Evolutionary conservation across 2,113 vertebrate species (phyloP), one percentile per base, ranked within the genome.

Genomic region (Rhineura floridana): DNA sequence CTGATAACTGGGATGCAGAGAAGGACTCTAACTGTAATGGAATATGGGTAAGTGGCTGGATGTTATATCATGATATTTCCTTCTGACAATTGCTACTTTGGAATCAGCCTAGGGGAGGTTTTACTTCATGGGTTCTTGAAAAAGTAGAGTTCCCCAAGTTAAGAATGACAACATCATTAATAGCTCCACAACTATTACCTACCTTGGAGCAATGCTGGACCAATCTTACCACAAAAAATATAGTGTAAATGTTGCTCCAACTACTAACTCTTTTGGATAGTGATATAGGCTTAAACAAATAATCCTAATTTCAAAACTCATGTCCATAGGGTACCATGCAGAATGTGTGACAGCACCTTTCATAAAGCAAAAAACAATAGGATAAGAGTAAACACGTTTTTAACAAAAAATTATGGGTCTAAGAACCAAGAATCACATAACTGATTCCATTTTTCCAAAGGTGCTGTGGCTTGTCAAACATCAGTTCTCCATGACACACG

Each of bases 11-110:
- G 97, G 97, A 97, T 89, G 78, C 1, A 4, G 73, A 93, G 28
- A 89, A 80, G 44, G 97, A 97, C 52, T 96, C 97, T 6, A 97
- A 97, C 89, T 97, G 97, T 90, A 97, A 97, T 77, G 97, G 97
- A 85, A 97, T 97, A 85, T 97, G 96, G 97, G 97, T 97, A 91
- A 96, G 96, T 83, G 69, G 88, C 85, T 42, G 7, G 88, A 78
- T 83, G 5, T 87, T 85, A 0, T 15, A 13, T n/a, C 3, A 9
- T 70, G 2, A 6, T 3, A 7, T 82, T 42, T 1, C n/a, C 88
- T 79, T 86, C 80, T 63, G 87, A 72, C 13, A 50, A 36, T 75
- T 1, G 1, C 15, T 87, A 36, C 62, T 89, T 91, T 87, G 84
- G 23, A 89, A 85, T 88, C 72, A 83, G 17, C 63, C 65, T 87